A percentile compares a stretch with the other conserved stretches of the same genome.
Evolutionary conservation across 2,888 invertebrate species (phyloP).

Genomic region (Clitarchus hookeri): DNA sequence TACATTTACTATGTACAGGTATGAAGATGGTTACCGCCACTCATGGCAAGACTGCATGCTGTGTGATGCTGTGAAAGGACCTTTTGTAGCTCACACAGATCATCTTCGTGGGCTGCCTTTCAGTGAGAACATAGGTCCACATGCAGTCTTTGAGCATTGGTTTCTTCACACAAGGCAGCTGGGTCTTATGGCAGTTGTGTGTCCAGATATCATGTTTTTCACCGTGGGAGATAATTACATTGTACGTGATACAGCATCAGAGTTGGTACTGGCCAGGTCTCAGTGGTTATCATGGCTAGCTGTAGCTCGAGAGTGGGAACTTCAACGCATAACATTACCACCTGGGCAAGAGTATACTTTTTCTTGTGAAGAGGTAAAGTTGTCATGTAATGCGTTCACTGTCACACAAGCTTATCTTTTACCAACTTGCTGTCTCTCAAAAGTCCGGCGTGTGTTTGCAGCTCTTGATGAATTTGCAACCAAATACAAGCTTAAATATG

Average conservation of each 20-base stretch:
- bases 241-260: constrained; percentile 29
- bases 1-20: background rate
- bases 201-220: constrained; percentile 51
- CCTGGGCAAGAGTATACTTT: constrained; percentile 38
- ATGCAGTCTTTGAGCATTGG: constrained; percentile 48
- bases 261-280: background rate
- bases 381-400: constrained; percentile 42
- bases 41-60: constrained; percentile 49
- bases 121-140: constrained; percentile 38
- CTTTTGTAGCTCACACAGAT: constrained; percentile 46
- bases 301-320: constrained; percentile 39
- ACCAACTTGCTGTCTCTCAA: constrained; percentile 47
- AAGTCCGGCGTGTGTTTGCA: constrained; percentile 45
- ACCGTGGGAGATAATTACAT: constrained; percentile 32
- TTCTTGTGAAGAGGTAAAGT: constrained; percentile 44
- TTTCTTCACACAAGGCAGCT: constrained; percentile 45
- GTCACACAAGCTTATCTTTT: constrained; percentile 40
- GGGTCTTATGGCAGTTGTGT: constrained; percentile 43
- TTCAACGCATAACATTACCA: constrained; percentile 37
- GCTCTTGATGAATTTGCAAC: constrained; percentile 45
- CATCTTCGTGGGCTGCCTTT: constrained; percentile 42
- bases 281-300: constrained; percentile 37
- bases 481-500: constrained; percentile 46
- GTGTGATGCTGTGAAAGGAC: constrained; percentile 49
- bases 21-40: constrained; percentile 31